These are phyloP conservation scores for Bombus waltoni DNA, from an alignment of 1,140 invertebrate genomes.

Conservation along the genomic window DNA sequence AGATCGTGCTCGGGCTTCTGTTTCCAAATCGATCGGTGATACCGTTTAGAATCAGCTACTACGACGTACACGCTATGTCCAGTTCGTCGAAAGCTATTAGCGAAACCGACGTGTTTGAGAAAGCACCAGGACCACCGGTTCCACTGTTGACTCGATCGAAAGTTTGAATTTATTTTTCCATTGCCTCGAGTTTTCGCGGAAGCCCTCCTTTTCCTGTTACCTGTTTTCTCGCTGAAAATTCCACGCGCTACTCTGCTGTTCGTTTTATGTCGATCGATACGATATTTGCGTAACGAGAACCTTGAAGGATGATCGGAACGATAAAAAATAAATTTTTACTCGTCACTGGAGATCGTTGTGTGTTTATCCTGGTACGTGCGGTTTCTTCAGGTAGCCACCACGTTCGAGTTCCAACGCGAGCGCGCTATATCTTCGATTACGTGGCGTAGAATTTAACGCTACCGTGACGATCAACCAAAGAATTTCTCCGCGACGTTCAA, in stretches of 20 bases:
- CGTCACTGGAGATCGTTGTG: too few species aligned
- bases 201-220: neutral
- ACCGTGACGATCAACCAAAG: neutral
- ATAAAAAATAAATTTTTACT: slow-evolving; percentile 12
- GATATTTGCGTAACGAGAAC: slow-evolving; percentile 23
- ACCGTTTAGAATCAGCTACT: neutral
- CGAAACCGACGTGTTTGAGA: neutral
- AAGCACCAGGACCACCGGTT: neutral
- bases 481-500: slow-evolving; percentile 5
- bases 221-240: slow-evolving; percentile 25
- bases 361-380: neutral
- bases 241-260: neutral
- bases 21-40: neutral
- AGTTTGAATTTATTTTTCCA: slow-evolving; percentile 32
- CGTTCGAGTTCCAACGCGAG: neutral
- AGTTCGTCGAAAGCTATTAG: neutral
- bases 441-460: slow-evolving; percentile 5
- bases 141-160: neutral
- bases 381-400: neutral
- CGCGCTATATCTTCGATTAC: slow-evolving; percentile 6
- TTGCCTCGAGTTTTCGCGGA: slow-evolving; percentile 18
- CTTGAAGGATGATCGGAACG: neutral
- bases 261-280: neutral
- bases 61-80: neutral
- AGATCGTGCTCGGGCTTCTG: neutral